Percentiles rank a stretch among this genome's conserved stretches.
Conservation (phyloP, 2,888 invertebrate species). For the Monoplex corrugatus region DNA sequence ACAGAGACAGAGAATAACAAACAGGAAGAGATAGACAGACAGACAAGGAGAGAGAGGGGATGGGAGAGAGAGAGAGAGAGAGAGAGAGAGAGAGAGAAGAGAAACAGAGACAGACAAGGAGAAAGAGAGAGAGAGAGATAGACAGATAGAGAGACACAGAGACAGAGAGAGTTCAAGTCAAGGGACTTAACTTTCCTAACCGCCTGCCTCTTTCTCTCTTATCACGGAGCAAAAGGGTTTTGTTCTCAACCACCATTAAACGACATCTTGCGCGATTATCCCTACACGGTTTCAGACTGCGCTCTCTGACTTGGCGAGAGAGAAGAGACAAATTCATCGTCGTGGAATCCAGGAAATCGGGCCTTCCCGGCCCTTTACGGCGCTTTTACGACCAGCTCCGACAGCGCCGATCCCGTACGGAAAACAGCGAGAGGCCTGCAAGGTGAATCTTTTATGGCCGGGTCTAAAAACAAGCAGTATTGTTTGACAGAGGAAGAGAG, state of each 20-base stretch:
- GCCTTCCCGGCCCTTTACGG: background rate
- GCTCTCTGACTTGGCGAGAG: background rate
- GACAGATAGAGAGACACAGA: too few species aligned
- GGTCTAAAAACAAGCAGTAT: slow-evolving; percentile 22
- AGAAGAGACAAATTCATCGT: slow-evolving; percentile 33
- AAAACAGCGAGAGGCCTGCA: slow-evolving; percentile 21
- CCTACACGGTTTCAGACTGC: slow-evolving; percentile 2
- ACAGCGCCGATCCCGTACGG: slow-evolving; percentile 5
- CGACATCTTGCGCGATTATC: background rate
- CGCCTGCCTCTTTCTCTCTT: background rate
- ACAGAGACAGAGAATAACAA: too few species aligned
- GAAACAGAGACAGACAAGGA: too few species aligned
- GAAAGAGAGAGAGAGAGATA: too few species aligned
- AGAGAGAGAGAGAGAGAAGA: too few species aligned
- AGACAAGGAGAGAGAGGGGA: too few species aligned
- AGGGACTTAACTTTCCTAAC: too few species aligned
- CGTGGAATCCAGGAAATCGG: background rate
- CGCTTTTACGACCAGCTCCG: background rate
- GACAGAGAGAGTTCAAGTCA: too few species aligned
- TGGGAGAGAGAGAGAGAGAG: too few species aligned
- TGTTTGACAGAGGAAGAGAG: background rate
- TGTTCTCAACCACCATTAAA: slow-evolving; percentile 5
- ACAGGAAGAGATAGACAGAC: too few species aligned
- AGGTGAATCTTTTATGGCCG: slow-evolving; percentile 49
- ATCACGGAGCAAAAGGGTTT: background rate